Percentiles rank a stretch among this genome's conserved stretches.
Evolutionary conservation across 2,113 vertebrate genomes (phyloP).

Genomic region (Bos indicus): DNA sequence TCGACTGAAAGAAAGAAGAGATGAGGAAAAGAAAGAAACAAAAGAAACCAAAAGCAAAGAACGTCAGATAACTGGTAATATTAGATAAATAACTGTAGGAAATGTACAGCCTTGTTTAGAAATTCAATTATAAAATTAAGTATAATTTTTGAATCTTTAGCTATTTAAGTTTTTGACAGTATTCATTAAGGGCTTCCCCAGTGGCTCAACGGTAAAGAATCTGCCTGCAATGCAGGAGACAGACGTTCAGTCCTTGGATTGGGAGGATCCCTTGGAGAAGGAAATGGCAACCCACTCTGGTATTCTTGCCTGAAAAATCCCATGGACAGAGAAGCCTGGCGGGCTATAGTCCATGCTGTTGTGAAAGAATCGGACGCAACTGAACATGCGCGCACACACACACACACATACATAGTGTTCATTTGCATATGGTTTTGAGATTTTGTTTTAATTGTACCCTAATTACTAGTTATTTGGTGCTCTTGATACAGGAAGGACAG

Average conservation of each 20-base stretch:
- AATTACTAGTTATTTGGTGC: neutral
- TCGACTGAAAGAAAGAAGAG: slow-evolving; percentile 89
- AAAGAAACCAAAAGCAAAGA: slow-evolving; percentile 89
- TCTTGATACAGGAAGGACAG: neutral
- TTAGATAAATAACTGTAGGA: neutral
- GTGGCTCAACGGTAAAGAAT: neutral
- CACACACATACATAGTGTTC: neutral
- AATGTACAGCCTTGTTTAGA: neutral
- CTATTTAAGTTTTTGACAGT: neutral
- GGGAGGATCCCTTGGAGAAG: neutral
- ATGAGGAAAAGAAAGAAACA: slow-evolving; percentile 89
- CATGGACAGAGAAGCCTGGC: neutral
- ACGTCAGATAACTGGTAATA: slow-evolving; percentile 92
- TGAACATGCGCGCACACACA: accelerated
- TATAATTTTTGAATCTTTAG: neutral
- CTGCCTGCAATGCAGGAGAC: neutral
- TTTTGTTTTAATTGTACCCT: slow-evolving; percentile 7
- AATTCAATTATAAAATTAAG: neutral
- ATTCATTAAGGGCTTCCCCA: neutral
- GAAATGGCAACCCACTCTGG: neutral
- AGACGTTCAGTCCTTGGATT: neutral
- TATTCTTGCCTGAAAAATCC: neutral
- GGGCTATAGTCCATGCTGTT: neutral
- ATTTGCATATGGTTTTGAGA: slow-evolving; percentile 2
- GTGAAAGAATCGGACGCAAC: neutral